phyloP scores from a whole-genome alignment of 2,113 vertebrate genomes.

The Apus apus region DNA sequence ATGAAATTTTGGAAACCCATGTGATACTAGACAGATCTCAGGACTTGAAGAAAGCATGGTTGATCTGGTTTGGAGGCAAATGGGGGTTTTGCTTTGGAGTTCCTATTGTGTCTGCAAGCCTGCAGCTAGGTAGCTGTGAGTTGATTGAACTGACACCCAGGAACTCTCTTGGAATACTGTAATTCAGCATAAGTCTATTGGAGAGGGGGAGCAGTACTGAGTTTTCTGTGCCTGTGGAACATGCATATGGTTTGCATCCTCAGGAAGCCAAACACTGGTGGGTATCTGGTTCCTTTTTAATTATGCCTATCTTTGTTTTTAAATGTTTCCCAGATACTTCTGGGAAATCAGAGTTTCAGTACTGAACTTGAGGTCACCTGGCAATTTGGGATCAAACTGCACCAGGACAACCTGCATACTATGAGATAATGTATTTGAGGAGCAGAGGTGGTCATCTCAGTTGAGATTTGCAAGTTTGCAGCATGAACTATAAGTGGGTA shows the following conservation, averaged over 20 bases:
- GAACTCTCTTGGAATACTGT: neutral
- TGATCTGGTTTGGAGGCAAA: neutral
- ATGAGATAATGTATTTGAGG: neutral
- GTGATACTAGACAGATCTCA: neutral
- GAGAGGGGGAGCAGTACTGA: neutral
- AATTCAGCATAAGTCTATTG: rapidly evolving
- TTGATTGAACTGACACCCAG: neutral
- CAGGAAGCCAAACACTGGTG: neutral
- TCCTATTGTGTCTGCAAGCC: neutral
- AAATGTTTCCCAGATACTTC: neutral
- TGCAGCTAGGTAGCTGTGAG: neutral
- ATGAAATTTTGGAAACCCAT: neutral
- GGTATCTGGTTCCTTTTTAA: neutral
- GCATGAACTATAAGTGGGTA: neutral
- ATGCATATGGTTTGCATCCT: neutral
- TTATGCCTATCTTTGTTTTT: neutral
- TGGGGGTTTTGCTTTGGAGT: neutral
- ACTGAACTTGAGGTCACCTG: neutral
- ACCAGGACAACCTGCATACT: neutral
- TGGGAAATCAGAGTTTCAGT: neutral
- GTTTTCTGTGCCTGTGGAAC: neutral
- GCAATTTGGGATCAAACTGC: neutral
- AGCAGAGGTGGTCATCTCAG: neutral
- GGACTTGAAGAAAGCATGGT: neutral
- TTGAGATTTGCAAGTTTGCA: neutral